Conservation (phyloP, 2,113 vertebrate species). For the Caloenas nicobarica region DNA sequence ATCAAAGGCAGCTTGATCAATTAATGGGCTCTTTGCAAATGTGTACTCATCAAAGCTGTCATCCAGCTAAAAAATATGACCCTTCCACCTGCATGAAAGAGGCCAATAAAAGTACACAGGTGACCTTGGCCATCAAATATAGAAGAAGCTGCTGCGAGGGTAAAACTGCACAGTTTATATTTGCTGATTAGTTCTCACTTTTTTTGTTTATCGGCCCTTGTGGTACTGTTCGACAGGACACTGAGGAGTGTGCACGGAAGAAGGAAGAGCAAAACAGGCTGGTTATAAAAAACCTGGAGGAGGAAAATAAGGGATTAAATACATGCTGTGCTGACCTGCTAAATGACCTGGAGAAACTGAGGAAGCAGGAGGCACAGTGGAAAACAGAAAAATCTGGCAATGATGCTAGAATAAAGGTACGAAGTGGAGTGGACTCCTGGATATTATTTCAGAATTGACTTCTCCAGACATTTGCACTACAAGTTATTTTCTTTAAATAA, state of each 20-base stretch:
- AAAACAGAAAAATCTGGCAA: conserved; percentile 79
- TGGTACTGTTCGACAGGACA: conserved; percentile 83
- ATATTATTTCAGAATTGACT: conserved; percentile 64
- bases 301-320: conserved; percentile 87
- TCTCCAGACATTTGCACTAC: conserved; percentile 65
- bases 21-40: conserved; percentile 94
- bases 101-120: conserved; percentile 84
- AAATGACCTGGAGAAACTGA: conserved; percentile 91
- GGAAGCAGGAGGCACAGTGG: conserved; percentile 81
- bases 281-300: conserved; percentile 83
- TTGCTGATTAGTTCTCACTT: conserved; percentile 85
- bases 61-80: conserved; percentile 89
- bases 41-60: conserved; percentile 94
- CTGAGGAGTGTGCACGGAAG: conserved; percentile 80
- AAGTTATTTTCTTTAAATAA: conserved; percentile 81
- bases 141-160: conserved; percentile 78
- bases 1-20: conserved; percentile 97
- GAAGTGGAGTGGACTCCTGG: background rate
- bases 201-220: conserved; percentile 78
- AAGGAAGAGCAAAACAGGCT: conserved; percentile 85
- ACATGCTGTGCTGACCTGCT: conserved; percentile 83
- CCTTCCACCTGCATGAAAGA: conserved; percentile 88
- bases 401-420: conserved; percentile 87
- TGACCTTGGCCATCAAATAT: conserved; percentile 91
- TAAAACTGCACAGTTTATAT: conserved; percentile 79